Conservation (phyloP, 2,113 vertebrate species). For the Oryzias melastigma region DNA sequence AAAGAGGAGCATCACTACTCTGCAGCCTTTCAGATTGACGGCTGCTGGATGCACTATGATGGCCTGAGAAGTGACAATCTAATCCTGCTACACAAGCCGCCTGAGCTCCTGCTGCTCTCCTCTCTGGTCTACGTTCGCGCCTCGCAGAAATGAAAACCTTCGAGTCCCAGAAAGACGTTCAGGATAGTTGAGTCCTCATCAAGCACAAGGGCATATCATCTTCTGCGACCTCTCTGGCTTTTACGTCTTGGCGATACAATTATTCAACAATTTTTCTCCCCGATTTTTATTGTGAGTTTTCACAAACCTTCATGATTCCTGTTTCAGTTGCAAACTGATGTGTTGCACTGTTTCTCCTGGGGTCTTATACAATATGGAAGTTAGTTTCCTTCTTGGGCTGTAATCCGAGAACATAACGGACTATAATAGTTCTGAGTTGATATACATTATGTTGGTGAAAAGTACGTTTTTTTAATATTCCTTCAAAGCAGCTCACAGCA, state of each 20-base stretch:
- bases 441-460: constrained; percentile 6
- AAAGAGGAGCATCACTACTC: constrained; percentile 90
- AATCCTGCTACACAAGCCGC: constrained; percentile 85
- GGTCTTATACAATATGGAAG: constrained; percentile 9
- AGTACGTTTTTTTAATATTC: not conserved
- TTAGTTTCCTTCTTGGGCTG: constrained; percentile 51
- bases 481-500: not conserved
- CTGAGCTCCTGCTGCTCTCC: constrained; percentile 83
- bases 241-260: too few relatives aligned
- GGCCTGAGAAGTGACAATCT: constrained; percentile 85
- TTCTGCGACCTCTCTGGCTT: too few relatives aligned
- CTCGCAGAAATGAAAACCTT: constrained; percentile 77
- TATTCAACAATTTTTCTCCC: too few relatives aligned
- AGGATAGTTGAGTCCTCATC: not conserved
- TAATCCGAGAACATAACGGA: constrained; percentile 83
- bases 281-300: too few relatives aligned
- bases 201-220: not conserved
- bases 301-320: too few relatives aligned
- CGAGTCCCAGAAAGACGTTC: not conserved
- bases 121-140: constrained; percentile 84
- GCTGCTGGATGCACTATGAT: constrained; percentile 86
- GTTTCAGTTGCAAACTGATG: not conserved
- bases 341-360: too few relatives aligned
- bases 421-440: constrained; percentile 78
- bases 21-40: constrained; percentile 85